phyloP scores from a whole-genome alignment of 2,888 invertebrate species.

The Therioaphis trifolii region DNA sequence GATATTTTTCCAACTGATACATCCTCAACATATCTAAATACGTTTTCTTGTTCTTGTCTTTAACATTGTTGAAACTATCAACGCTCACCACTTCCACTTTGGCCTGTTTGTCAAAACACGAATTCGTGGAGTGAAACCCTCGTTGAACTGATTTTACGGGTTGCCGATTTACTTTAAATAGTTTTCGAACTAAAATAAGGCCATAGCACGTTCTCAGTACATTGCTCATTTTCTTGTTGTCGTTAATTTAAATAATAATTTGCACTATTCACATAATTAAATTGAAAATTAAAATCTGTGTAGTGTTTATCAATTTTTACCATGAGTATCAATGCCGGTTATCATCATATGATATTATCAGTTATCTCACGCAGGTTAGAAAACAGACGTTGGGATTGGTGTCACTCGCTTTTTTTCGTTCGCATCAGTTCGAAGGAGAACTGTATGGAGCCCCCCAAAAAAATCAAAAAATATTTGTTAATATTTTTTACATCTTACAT shows the following conservation, averaged over 20 bases:
- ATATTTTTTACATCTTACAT: too few species aligned
- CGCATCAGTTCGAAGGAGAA: too few species aligned
- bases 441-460: too few species aligned
- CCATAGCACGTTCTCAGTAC: neutral
- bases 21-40: conserved; percentile 68
- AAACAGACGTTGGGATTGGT: too few species aligned
- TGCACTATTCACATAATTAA: too few species aligned
- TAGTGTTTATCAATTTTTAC: too few species aligned
- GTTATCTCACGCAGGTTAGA: too few species aligned
- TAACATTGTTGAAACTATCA: conserved; percentile 57
- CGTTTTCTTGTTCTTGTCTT: conserved; percentile 63
- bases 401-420: too few species aligned
- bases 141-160: neutral
- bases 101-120: neutral
- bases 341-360: neutral
- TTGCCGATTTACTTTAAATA: neutral
- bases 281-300: too few species aligned
- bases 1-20: conserved; percentile 54
- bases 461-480: too few species aligned
- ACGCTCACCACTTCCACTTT: conserved; percentile 37
- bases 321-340: neutral
- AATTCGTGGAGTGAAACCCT: conserved; percentile 28
- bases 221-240: conserved; percentile 28
- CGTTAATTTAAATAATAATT: too few species aligned
- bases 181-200: neutral